A percentile compares a stretch with the other conserved stretches of the same genome.
These are phyloP conservation scores for Brachionus koreanus DNA, from an alignment of 1,140 invertebrate species.

Conservation along the genomic window DNA sequence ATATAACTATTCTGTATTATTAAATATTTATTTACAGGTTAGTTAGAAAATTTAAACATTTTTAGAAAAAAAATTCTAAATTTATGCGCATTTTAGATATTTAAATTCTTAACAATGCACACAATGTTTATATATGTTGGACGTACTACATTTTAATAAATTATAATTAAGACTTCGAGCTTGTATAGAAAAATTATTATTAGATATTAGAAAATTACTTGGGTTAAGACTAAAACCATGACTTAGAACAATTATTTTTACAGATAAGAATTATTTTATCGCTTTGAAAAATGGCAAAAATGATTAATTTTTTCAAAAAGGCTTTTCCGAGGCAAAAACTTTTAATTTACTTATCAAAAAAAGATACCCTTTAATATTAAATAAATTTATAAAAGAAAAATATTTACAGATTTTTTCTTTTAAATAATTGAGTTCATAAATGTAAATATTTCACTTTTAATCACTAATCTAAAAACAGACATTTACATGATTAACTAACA, in stretches of 20 bases:
- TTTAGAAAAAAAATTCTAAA: neutral
- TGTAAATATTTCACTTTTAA: no score
- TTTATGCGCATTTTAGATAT: neutral
- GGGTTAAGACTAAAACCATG: neutral
- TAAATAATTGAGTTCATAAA: no score
- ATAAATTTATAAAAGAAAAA: neutral
- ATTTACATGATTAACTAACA: no score
- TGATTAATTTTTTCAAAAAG: neutral
- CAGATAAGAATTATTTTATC: neutral
- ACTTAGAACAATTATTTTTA: neutral
- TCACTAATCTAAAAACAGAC: no score
- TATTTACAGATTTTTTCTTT: no score
- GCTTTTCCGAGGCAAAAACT: neutral
- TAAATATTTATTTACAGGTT: conserved; percentile 23
- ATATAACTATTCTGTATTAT: neutral
- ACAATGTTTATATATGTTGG: neutral
- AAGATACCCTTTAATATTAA: neutral
- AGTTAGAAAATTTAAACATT: neutral
- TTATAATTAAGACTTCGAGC: neutral
- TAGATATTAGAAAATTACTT: neutral
- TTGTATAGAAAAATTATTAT: neutral
- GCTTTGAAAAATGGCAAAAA: neutral
- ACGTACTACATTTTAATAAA: neutral
- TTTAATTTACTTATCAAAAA: neutral
- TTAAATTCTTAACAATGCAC: neutral